Base-by-base conservation (phyloP, 2,888 invertebrate genomes). In the Dicranocentrus wangi region DNA sequence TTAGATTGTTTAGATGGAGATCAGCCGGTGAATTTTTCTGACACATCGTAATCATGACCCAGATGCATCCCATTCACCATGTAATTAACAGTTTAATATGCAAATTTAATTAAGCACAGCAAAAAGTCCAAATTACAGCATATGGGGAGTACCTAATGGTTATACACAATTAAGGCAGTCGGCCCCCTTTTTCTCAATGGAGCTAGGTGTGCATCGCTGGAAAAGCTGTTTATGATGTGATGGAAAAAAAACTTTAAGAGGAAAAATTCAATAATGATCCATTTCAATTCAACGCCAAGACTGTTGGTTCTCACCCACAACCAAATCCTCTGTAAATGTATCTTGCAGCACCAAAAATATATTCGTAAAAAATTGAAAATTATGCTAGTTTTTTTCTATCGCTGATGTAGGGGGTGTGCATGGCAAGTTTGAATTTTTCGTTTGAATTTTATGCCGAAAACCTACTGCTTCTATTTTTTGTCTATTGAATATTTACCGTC, bases 391-490 rank as follows among this genome's bases (percentile, higher is more conserved):
- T n/a, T n/a, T 47, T 47, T 47, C 15, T 47, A n/a, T n/a, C 47
- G n/a, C 47, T 47, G 2, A 47, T n/a, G 13, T 47, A 10, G 7
- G n/a, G 47, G 47, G 47, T 47, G 47, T 47, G 3, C n/a, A 47
- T 15, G 13, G 2, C 2, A 47, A n/a, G n/a, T 5, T 15, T 47
- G n/a, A 3, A 10, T 47, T 47, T 47, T 47, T 47, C n/a, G 10
- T 47, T 15, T 47, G 60, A 71, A 71, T 60, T 71, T 71, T 71
- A 71, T 43, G 60, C 60, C 58, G 69, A 60, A 19, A 47, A 47
- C 15, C n/a, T 32, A 58, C 58, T 32, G 17, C 42, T 39, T 65
- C 43, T 28, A 61, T 10, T 28, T 55, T 61, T 61, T 61, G 28
- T 17, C 23, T n/a, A 61, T 61, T 61, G 39, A 61, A 61, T 61